These are phyloP conservation scores for Poeciliopsis retropinna DNA, from an alignment of 2,113 vertebrate species.

Conservation along the genomic window DNA sequence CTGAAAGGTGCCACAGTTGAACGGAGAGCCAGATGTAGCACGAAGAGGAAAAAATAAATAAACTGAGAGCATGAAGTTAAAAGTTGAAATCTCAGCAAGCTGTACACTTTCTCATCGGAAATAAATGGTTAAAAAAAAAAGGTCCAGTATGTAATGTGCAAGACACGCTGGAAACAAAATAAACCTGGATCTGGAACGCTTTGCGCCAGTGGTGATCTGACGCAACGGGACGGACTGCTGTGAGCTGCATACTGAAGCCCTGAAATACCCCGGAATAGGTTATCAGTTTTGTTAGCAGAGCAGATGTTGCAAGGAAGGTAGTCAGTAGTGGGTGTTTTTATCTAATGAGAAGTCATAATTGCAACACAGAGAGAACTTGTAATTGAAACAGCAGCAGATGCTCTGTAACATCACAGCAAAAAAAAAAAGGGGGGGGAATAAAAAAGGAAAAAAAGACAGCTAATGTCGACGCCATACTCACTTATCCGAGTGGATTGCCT, in stretches of 20 bases:
- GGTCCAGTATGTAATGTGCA: neutral
- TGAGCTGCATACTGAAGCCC: constrained; percentile 28
- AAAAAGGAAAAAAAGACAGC: neutral
- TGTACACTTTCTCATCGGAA: too few species aligned
- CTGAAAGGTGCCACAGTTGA: too few species aligned
- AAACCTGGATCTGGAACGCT: constrained; percentile 34
- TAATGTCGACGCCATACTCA: constrained; percentile 28
- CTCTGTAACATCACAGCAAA: constrained; percentile 7
- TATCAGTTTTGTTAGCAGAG: constrained; percentile 72
- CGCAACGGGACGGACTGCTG: constrained; percentile 51
- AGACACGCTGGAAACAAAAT: constrained; percentile 2
- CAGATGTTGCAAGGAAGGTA: constrained; percentile 68
- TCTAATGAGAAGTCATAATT: constrained; percentile 75
- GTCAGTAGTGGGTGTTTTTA: constrained; percentile 62
- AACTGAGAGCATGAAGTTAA: too few species aligned
- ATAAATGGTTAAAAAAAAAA: too few species aligned
- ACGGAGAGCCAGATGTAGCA: too few species aligned
- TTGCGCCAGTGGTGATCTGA: constrained; percentile 28
- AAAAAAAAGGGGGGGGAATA: neutral
- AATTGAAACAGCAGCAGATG: constrained; percentile 60
- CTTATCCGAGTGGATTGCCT: constrained; percentile 24
- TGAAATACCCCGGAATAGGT: constrained; percentile 61
- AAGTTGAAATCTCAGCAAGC: too few species aligned
- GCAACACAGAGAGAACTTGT: constrained; percentile 48
- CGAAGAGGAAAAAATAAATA: too few species aligned